phyloP scores from a whole-genome alignment of 2,797 vertebrate genomes.

The Pagetopsis macropterus region DNA sequence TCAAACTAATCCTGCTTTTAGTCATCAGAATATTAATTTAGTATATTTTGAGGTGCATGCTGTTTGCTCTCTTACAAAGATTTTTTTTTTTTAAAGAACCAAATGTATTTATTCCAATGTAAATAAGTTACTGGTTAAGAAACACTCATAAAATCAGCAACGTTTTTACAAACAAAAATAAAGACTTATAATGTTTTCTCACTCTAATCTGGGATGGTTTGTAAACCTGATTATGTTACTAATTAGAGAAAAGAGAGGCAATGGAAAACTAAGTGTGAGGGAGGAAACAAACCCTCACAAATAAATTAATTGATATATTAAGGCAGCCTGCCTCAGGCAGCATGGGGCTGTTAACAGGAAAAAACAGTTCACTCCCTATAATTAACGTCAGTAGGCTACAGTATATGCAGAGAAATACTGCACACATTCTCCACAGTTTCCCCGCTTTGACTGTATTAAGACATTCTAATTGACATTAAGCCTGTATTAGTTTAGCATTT shows the following conservation, averaged over 20 bases:
- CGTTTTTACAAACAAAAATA: neutral
- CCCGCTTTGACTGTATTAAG: constrained; percentile 38
- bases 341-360: constrained; percentile 37
- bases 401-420: constrained; percentile 31
- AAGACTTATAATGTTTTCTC: constrained; percentile 7
- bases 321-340: constrained; percentile 48
- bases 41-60: neutral
- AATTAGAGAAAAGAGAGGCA: constrained; percentile 44
- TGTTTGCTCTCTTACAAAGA: neutral
- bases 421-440: constrained; percentile 34
- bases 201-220: constrained; percentile 17
- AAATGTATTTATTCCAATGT: constrained; percentile 14
- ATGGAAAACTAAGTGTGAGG: constrained; percentile 20
- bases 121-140: constrained; percentile 13
- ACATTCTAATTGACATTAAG: constrained; percentile 65
- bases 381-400: constrained; percentile 49
- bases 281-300: constrained; percentile 26
- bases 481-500: constrained; percentile 64
- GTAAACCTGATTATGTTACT: constrained; percentile 46
- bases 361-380: constrained; percentile 44
- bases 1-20: neutral
- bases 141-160: neutral
- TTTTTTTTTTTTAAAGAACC: constrained; percentile 3
- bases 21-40: neutral
- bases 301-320: constrained; percentile 43